A percentile compares a stretch with the other conserved stretches of the same genome.
phyloP scores from a whole-genome alignment of 2,113 vertebrate genomes.

The Ursus arctos region DNA sequence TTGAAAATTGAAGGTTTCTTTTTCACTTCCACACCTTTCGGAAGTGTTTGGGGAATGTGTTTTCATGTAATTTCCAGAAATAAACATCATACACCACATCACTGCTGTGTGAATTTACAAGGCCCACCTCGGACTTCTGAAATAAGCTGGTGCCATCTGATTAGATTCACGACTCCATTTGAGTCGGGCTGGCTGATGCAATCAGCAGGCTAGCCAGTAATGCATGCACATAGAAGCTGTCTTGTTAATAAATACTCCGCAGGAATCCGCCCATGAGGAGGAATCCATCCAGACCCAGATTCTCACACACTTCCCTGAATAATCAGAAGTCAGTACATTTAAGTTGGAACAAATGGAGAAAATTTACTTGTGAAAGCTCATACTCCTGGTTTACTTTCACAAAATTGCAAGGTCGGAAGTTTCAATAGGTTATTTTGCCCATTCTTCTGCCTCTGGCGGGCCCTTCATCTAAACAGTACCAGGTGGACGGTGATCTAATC shows the following conservation, averaged over 20 bases:
- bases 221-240: not conserved
- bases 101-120: slow-evolving; percentile 70
- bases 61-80: not conserved
- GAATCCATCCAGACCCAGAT: not conserved
- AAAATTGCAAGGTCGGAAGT: not conserved
- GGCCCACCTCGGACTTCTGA: slow-evolving; percentile 49
- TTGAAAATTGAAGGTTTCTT: slow-evolving; percentile 71
- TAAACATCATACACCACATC: slow-evolving; percentile 10
- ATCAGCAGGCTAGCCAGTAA: not conserved
- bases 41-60: slow-evolving; percentile 31
- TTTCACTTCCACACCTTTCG: not conserved
- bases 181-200: not conserved
- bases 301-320: not conserved
- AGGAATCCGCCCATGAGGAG: not conserved
- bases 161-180: not conserved
- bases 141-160: slow-evolving; percentile 23
- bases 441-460: not conserved
- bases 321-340: not conserved
- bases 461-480: not conserved
- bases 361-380: not conserved
- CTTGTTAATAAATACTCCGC: not conserved
- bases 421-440: not conserved
- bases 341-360: slow-evolving; percentile 26
- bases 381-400: not conserved
- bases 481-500: not conserved